These are phyloP conservation scores for Gymnocheta viridis DNA, from an alignment of 2,888 invertebrate genomes.

Conservation along the genomic window DNA sequence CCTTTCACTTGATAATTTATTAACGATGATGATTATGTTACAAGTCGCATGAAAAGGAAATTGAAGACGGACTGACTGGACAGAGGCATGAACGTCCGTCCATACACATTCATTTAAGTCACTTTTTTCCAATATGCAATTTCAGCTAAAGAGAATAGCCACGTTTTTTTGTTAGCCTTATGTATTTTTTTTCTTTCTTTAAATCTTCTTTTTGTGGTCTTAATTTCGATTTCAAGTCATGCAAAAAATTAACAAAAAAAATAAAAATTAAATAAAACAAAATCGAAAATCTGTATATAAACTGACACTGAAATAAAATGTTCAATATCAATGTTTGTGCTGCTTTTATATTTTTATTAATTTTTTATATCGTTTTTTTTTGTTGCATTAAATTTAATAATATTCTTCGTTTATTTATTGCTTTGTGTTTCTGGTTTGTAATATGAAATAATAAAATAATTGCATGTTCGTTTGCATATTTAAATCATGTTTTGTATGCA, in stretches of 20 bases:
- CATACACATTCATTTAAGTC: slow-evolving; percentile 14
- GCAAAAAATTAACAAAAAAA: background rate
- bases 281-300: background rate
- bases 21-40: slow-evolving; percentile 66
- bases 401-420: slow-evolving; percentile 1
- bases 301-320: slow-evolving; percentile 62
- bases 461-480: slow-evolving; percentile 23
- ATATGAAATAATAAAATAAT: slow-evolving; percentile 43
- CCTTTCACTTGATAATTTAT: slow-evolving; percentile 74
- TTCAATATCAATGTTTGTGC: slow-evolving; percentile 59
- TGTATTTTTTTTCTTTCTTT: background rate
- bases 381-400: slow-evolving; percentile 37
- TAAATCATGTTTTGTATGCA: slow-evolving; percentile 55
- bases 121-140: background rate
- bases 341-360: too few species aligned
- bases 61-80: slow-evolving; percentile 49
- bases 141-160: slow-evolving; percentile 49
- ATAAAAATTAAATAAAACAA: background rate
- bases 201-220: slow-evolving; percentile 16
- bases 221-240: slow-evolving; percentile 22
- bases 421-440: slow-evolving; percentile 2
- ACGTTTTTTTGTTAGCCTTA: slow-evolving; percentile 29
- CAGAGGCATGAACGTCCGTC: background rate
- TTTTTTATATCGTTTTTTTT: background rate
- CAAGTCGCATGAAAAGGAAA: slow-evolving; percentile 66